These are phyloP conservation scores for Hydropotes inermis DNA, from an alignment of 2,113 vertebrate genomes.

Conservation along the genomic window DNA sequence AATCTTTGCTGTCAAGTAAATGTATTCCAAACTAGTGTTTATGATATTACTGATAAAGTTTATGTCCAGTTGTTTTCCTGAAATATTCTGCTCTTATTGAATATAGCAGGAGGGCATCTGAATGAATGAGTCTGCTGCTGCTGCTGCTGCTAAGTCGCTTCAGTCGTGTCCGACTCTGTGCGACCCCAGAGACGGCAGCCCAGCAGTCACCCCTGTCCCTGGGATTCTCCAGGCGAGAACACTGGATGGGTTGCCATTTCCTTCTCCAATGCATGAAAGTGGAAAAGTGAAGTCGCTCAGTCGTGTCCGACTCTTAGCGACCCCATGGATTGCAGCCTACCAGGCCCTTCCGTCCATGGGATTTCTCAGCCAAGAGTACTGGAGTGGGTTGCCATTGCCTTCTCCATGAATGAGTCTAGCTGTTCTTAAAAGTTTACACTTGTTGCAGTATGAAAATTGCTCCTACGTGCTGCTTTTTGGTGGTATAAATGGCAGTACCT, in stretches of 20 bases:
- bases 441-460: not conserved
- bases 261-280: not conserved
- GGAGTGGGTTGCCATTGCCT: too few relatives aligned
- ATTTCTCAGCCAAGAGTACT: too few relatives aligned
- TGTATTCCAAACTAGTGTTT: not conserved
- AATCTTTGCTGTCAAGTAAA: not conserved
- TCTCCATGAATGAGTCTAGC: not conserved
- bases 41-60: not conserved
- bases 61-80: not conserved
- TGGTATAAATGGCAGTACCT: not conserved
- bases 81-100: not conserved
- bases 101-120: not conserved
- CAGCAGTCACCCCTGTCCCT: not conserved
- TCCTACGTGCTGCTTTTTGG: not conserved
- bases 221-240: not conserved
- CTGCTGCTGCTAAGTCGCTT: not conserved
- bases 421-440: not conserved
- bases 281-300: too few relatives aligned
- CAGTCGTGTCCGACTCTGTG: not conserved
- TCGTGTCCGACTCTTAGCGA: too few relatives aligned
- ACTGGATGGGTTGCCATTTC: not conserved
- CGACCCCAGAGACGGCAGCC: rapidly evolving
- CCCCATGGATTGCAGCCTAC: too few relatives aligned
- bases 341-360: too few relatives aligned
- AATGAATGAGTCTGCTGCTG: not conserved